Evolutionary conservation across 2,797 vertebrate genomes (phyloP), one percentile per base, ranked within the genome.

Genomic region (Allochrocebus solatus): DNA sequence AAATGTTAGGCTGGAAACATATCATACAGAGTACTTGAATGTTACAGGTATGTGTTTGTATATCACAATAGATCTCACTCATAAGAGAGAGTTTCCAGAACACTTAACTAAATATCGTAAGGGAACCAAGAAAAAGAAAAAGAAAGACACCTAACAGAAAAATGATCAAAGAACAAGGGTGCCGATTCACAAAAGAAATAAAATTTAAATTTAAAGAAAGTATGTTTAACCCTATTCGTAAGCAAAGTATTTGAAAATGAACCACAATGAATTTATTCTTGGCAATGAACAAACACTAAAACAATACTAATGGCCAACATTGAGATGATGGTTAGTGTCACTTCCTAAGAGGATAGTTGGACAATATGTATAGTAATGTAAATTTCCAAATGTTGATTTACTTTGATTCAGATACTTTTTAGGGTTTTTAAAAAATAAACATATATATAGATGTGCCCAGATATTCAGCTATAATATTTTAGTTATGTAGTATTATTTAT

Each of bases 361-460:
- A 24, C 7, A 67, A 41, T 87, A 79, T 80, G 4, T 61, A 79
- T 53, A 21, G 36, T 67, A 67, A 93, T 80, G 8, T 74, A 95
- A 96, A 78, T 89, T 95, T 96, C 28, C 26, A 93, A 96, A 59
- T 93, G 9, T 79, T 88, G 82, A 67, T 80, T 94, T 59, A 59
- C 30, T 96, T 96, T 91, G 39, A 81, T 86, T 93, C 55, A 89
- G 22, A 88, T 61, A 91, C 41, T 36, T 78, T 87, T 87, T 83
- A 86, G 46, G 4, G 85, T 43, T 30, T 96, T 96, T 76, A 57
- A 81, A 74, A 61, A 67, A 59, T 92, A 57, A 93, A 76, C 41
- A 33, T 22, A 43, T 33, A 90, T 19, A 64, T 39, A 80, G 59
- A 55, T 79, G 7, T 86, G 5, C 39, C 83, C 8, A 76, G 85